These are phyloP conservation scores for Meles meles DNA, from an alignment of 2,113 vertebrate species.

Conservation along the genomic window DNA sequence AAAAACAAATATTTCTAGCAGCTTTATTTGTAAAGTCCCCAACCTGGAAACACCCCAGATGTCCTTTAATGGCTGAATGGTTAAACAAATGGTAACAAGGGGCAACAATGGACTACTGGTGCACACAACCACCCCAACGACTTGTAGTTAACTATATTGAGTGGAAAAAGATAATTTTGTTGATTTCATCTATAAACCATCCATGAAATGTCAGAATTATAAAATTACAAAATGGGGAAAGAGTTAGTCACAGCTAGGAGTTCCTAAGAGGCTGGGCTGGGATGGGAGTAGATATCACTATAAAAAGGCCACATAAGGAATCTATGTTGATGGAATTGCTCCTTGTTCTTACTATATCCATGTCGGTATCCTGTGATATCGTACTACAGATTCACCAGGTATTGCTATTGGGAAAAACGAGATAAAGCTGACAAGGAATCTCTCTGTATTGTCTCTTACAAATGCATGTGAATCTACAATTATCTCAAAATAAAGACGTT, in stretches of 20 bases:
- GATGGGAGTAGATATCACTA: not conserved
- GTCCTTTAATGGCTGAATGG: not conserved
- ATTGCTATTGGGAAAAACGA: not conserved
- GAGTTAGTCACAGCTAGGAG: not conserved
- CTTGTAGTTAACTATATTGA: not conserved
- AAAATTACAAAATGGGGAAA: not conserved
- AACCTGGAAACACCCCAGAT: not conserved
- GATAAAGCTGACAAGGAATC: not conserved
- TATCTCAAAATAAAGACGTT: not conserved
- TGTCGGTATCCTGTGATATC: fast-evolving
- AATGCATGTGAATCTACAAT: not conserved
- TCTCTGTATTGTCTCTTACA: not conserved
- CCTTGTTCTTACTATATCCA: not conserved
- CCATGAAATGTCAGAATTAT: not conserved
- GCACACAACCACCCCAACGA: not conserved
- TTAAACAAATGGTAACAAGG: not conserved
- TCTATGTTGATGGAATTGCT: not conserved
- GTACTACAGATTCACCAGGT: not conserved
- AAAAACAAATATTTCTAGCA: not conserved
- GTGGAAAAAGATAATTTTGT: not conserved
- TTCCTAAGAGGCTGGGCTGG: not conserved
- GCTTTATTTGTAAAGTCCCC: not conserved
- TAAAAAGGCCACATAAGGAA: not conserved
- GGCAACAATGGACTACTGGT: too few relatives aligned
- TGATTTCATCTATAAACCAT: not conserved